Evolutionary conservation across 2,113 vertebrate genomes (phyloP).

Genomic region (Chascanopsetta lugubris): DNA sequence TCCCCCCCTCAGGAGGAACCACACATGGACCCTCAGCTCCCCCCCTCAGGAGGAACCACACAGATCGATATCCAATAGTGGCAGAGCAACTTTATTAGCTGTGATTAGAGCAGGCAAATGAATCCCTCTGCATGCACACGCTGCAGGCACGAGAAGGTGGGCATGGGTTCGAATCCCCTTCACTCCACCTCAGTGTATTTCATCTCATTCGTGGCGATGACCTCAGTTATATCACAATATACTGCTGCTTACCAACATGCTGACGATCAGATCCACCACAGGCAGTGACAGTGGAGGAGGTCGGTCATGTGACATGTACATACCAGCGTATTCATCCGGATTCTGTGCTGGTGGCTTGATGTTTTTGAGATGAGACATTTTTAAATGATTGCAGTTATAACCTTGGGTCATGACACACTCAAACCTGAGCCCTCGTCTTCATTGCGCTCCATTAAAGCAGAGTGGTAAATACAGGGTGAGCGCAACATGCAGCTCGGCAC

Average conservation of each 20-base stretch:
- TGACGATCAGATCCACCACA: constrained; percentile 31
- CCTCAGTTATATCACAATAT: constrained; percentile 7
- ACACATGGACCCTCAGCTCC: constrained; percentile 43
- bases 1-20: no score
- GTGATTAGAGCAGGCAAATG: constrained; percentile 58
- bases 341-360: no score
- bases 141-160: constrained; percentile 9
- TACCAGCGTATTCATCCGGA: no score
- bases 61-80: constrained; percentile 58
- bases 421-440: no score
- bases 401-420: no score
- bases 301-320: no score
- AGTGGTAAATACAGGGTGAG: no score
- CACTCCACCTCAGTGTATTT: constrained; percentile 43
- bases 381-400: no score
- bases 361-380: no score
- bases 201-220: constrained; percentile 31
- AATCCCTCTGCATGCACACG: constrained; percentile 45
- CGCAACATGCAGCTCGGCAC: no score
- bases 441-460: no score
- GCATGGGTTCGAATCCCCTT: constrained; percentile 27
- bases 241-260: constrained; percentile 20
- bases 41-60: constrained; percentile 18
- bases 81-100: constrained; percentile 62
- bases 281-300: neutral